Percentiles rank a stretch among this genome's conserved stretches.
Conservation (phyloP, 2,888 invertebrate genomes). For the Epirrita christyi region DNA sequence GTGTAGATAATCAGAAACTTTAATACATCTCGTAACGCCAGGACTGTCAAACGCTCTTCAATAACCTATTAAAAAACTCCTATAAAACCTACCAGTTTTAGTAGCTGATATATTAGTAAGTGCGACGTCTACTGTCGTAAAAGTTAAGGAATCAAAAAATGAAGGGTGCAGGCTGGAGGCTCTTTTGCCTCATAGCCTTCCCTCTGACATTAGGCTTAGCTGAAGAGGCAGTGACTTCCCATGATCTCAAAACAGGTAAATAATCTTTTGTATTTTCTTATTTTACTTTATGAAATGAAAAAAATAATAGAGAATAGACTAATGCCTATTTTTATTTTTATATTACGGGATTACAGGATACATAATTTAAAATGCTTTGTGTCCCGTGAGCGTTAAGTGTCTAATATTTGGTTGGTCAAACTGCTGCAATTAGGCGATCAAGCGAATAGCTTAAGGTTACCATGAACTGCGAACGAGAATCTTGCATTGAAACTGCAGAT, state of each 20-base stretch:
- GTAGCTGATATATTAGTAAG: slow-evolving; percentile 7
- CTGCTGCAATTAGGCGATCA: no score
- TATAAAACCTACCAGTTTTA: slow-evolving; percentile 20
- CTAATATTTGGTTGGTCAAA: no score
- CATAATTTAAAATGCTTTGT: no score
- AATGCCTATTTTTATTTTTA: no score
- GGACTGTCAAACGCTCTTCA: slow-evolving; percentile 21
- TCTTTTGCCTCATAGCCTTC: slow-evolving; percentile 43
- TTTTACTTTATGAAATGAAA: no score
- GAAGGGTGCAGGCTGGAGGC: slow-evolving; percentile 42
- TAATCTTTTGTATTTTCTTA: not conserved
- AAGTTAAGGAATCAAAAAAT: slow-evolving; percentile 29
- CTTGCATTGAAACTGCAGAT: no score
- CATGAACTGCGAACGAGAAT: no score
- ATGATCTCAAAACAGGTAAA: slow-evolving; percentile 47
- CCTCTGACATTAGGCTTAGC: slow-evolving; percentile 39
- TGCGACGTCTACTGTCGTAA: slow-evolving; percentile 15
- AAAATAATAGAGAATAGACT: no score
- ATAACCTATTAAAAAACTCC: slow-evolving; percentile 13
- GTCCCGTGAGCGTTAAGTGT: no score
- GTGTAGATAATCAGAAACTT: slow-evolving; percentile 4
- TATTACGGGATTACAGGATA: no score
- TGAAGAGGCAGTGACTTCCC: slow-evolving; percentile 31
- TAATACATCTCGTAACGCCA: slow-evolving; percentile 31
- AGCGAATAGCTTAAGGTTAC: no score